Conservation (phyloP, 2,113 vertebrate genomes). For the Blennius ocellaris region DNA sequence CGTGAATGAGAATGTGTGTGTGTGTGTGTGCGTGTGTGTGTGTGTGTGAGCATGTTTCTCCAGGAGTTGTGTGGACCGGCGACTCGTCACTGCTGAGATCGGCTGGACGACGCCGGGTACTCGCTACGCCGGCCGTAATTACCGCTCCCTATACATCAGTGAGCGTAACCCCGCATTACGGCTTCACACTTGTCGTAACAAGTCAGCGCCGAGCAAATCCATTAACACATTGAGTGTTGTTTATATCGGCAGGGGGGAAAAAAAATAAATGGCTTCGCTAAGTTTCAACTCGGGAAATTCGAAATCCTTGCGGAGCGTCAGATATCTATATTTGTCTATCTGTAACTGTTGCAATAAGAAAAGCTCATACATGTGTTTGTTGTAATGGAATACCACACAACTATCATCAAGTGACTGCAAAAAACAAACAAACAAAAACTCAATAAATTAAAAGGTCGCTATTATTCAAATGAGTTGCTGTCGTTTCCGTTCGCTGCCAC, state of each 20-base stretch:
- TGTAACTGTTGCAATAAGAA: no score
- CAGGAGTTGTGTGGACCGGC: no score
- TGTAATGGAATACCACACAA: no score
- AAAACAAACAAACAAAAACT: no score
- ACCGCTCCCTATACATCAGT: constrained; percentile 45
- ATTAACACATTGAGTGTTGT: constrained; percentile 60
- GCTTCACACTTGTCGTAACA: constrained; percentile 46
- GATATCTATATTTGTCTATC: background rate
- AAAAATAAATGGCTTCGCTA: constrained; percentile 55
- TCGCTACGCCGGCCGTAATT: constrained; percentile 67
- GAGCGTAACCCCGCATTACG: constrained; percentile 25
- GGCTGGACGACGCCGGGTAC: constrained; percentile 49
- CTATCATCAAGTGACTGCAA: no score
- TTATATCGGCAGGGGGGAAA: constrained; percentile 61
- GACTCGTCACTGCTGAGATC: no score
- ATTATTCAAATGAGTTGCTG: no score
- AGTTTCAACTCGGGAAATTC: constrained; percentile 51
- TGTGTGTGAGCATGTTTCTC: no score
- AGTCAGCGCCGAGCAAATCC: constrained; percentile 52
- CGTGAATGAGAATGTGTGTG: no score
- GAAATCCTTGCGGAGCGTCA: constrained; percentile 13
- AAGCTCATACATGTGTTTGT: background rate
- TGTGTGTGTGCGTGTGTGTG: no score
- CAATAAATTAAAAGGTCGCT: no score
- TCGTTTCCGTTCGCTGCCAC: no score